Evolutionary conservation across 1,140 invertebrate genomes (phyloP).

Genomic region (Listronotus bonariensis): DNA sequence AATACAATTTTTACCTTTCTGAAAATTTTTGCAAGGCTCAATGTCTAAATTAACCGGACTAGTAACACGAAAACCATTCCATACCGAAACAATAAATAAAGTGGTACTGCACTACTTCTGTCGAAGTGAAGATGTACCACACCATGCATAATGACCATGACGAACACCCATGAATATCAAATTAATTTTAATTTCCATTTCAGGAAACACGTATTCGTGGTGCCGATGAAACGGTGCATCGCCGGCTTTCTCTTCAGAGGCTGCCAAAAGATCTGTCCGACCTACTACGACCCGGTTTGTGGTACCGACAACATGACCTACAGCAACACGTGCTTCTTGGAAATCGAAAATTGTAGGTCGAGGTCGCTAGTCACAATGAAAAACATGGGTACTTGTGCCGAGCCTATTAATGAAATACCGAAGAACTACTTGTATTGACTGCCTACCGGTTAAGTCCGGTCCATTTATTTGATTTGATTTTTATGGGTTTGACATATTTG

Average conservation of each 20-base stretch:
- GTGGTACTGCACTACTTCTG: too few relatives aligned
- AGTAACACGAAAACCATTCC: too few relatives aligned
- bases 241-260: slow-evolving; percentile 82
- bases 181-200: slow-evolving; percentile 44
- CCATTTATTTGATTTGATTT: neutral
- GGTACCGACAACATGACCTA: slow-evolving; percentile 88
- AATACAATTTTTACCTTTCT: too few relatives aligned
- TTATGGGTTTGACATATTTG: neutral
- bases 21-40: too few relatives aligned
- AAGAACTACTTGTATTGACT: slow-evolving; percentile 71
- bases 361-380: slow-evolving; percentile 68
- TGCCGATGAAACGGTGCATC: slow-evolving; percentile 82
- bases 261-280: slow-evolving; percentile 83
- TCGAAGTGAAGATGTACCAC: too few relatives aligned
- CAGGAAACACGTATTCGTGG: slow-evolving; percentile 86
- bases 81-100: too few relatives aligned
- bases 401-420: slow-evolving; percentile 66
- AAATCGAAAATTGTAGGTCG: slow-evolving; percentile 86
- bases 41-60: too few relatives aligned
- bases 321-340: slow-evolving; percentile 89
- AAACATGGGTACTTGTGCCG: slow-evolving; percentile 71
- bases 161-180: neutral
- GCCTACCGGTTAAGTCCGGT: neutral
- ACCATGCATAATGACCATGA: too few relatives aligned
- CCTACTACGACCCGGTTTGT: slow-evolving; percentile 87